phyloP scores from a whole-genome alignment of 2,113 vertebrate species.

The Capra hircus region DNA sequence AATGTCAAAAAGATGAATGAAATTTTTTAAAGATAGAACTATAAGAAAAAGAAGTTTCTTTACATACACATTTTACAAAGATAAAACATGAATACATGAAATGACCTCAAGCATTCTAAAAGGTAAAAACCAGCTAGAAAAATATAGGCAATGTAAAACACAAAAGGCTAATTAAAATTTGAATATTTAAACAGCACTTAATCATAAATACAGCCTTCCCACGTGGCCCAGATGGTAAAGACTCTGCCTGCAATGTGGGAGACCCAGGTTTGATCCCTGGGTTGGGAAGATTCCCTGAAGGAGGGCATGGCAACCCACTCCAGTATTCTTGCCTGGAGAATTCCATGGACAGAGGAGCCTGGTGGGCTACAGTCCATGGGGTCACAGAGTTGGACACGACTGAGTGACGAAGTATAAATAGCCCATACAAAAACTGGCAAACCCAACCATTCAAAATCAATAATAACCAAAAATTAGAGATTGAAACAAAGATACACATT shows the following conservation, averaged over 20 bases:
- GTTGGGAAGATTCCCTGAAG: background rate
- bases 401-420: background rate
- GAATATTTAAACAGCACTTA: background rate
- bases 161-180: background rate
- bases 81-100: background rate
- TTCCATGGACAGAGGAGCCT: background rate
- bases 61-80: background rate
- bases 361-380: background rate
- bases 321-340: background rate
- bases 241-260: background rate
- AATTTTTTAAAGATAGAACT: background rate
- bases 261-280: background rate
- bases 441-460: background rate
- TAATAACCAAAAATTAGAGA: background rate
- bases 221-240: background rate
- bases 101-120: background rate
- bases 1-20: background rate
- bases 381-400: background rate
- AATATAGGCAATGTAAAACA: background rate
- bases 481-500: background rate
- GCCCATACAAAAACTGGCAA: background rate
- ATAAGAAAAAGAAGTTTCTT: background rate
- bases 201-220: background rate
- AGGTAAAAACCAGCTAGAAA: background rate
- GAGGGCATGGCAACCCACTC: background rate